Conservation (phyloP, 1,140 invertebrate species). For the Drosophila truncata region DNA sequence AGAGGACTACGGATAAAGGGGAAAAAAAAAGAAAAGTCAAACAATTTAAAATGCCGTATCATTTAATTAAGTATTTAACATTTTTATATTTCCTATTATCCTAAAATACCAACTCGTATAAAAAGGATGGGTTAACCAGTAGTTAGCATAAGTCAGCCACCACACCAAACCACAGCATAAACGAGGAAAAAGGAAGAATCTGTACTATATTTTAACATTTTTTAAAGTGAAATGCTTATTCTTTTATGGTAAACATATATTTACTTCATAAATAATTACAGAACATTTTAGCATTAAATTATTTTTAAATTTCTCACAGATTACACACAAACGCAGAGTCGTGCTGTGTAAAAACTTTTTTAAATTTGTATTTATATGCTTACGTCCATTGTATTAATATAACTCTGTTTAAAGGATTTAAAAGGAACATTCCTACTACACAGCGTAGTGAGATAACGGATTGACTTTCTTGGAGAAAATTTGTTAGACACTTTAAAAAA, state of each 20-base stretch:
- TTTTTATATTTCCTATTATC: too few relatives aligned
- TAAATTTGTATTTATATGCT: background rate
- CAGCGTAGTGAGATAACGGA: background rate
- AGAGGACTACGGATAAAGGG: background rate
- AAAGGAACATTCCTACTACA: background rate
- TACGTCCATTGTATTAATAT: background rate
- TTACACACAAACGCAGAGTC: too few relatives aligned
- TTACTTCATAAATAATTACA: too few relatives aligned
- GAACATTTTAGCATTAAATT: too few relatives aligned
- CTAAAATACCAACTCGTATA: background rate
- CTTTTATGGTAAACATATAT: too few relatives aligned
- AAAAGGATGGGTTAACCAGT: background rate
- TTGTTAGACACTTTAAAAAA: conserved; percentile 47
- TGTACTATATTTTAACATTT: too few relatives aligned
- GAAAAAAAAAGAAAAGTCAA: background rate
- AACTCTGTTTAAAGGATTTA: background rate
- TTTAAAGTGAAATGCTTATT: too few relatives aligned
- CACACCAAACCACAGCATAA: too few relatives aligned
- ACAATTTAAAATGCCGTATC: background rate
- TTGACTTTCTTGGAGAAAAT: conserved; percentile 16
- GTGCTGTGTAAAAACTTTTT: background rate
- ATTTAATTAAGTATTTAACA: too few relatives aligned
- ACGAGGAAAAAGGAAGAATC: too few relatives aligned
- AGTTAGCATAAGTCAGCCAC: too few relatives aligned
- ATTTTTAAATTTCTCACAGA: too few relatives aligned